A percentile compares a stretch with the other conserved stretches of the same genome.
Evolutionary conservation across 2,113 vertebrate genomes (phyloP).

Genomic region (Hoplias malabaricus): DNA sequence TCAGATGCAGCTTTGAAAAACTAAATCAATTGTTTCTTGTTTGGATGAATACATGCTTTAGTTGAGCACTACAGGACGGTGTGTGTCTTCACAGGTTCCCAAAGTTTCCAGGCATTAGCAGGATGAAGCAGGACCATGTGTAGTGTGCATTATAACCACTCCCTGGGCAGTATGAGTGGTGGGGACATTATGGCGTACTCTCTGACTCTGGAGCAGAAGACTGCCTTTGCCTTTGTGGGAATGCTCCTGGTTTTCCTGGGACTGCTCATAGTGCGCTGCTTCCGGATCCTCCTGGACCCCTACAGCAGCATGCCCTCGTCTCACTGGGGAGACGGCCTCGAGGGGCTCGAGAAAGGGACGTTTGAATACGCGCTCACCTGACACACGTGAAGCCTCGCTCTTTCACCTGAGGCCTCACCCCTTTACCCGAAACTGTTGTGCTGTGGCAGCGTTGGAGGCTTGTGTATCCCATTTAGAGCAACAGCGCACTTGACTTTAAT

Average conservation of each 20-base stretch:
- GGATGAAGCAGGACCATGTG: constrained; percentile 82
- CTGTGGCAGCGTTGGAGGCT: not conserved
- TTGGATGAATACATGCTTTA: too few relatives aligned
- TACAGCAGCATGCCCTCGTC: constrained; percentile 98
- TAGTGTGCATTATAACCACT: constrained; percentile 88
- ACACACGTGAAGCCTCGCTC: too few relatives aligned
- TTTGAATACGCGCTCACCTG: constrained; percentile 94
- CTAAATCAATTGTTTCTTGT: too few relatives aligned
- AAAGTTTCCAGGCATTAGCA: constrained; percentile 52
- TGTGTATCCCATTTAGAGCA: not conserved
- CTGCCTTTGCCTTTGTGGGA: constrained; percentile 92
- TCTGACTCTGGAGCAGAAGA: constrained; percentile 94
- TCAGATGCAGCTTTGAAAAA: too few relatives aligned
- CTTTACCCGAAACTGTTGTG: not conserved
- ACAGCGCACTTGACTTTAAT: not conserved
- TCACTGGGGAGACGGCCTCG: constrained; percentile 92
- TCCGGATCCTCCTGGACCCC: constrained; percentile 92
- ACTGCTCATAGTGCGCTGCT: constrained; percentile 92
- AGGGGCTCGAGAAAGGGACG: constrained; percentile 93
- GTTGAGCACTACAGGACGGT: too few relatives aligned
- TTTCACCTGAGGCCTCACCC: constrained; percentile 64
- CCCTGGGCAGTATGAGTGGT: constrained; percentile 86
- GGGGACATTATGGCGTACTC: constrained; percentile 84
- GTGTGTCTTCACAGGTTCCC: constrained; percentile 22
- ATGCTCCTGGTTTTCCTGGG: constrained; percentile 93